phyloP scores from a whole-genome alignment of 2,113 vertebrate genomes.

The Dissostichus mawsoni region DNA sequence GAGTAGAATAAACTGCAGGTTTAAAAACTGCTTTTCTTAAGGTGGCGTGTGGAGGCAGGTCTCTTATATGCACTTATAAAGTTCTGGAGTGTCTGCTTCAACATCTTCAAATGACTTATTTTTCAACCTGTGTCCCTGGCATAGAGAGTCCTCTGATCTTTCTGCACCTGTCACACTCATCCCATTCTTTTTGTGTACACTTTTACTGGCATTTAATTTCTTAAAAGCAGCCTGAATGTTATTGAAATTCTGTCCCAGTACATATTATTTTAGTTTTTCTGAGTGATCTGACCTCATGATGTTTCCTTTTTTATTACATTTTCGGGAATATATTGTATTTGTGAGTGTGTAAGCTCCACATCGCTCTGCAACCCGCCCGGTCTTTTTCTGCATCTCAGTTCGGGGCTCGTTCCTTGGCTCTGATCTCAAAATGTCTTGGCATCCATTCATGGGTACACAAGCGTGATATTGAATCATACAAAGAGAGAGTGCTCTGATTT shows the following conservation, averaged over 20 bases:
- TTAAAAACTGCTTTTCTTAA: slow-evolving; percentile 27
- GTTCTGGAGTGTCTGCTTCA: slow-evolving; percentile 27
- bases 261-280: background rate
- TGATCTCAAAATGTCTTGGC: slow-evolving; percentile 67
- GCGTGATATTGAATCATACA: slow-evolving; percentile 79
- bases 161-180: background rate
- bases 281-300: slow-evolving; percentile 21
- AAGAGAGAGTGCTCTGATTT: slow-evolving; percentile 73
- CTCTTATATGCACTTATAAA: background rate
- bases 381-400: background rate
- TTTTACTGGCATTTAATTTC: slow-evolving; percentile 14
- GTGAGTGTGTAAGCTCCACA: background rate
- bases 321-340: background rate
- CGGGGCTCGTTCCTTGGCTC: slow-evolving; percentile 55
- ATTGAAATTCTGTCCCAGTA: background rate
- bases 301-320: background rate
- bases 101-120: slow-evolving; percentile 13
- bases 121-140: background rate
- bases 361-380: slow-evolving; percentile 14
- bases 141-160: background rate
- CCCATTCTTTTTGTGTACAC: slow-evolving; percentile 7
- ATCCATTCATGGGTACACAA: slow-evolving; percentile 72
- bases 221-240: slow-evolving; percentile 2
- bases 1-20: slow-evolving; percentile 31
- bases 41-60: slow-evolving; percentile 17